Evolutionary conservation across 2,113 vertebrate genomes (phyloP).

Genomic region (Saguinus midas): DNA sequence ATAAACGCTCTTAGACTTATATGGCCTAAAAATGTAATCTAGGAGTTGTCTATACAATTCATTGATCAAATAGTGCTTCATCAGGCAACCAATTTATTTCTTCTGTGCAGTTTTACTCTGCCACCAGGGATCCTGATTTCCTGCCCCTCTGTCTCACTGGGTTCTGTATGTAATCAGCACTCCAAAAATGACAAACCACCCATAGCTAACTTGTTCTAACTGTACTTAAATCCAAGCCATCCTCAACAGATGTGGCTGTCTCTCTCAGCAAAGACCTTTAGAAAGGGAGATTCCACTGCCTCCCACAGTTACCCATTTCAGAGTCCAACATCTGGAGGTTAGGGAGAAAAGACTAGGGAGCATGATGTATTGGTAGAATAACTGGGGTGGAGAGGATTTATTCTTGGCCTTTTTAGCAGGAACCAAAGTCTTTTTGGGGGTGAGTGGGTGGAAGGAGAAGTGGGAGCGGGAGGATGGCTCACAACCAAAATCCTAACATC

Average conservation of each 20-base stretch:
- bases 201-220: slow-evolving; percentile 55
- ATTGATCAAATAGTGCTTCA: slow-evolving; percentile 14
- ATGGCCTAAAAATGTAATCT: neutral
- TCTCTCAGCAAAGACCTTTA: slow-evolving; percentile 42
- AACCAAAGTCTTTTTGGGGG: slow-evolving; percentile 44
- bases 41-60: neutral
- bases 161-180: slow-evolving; percentile 34
- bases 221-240: slow-evolving; percentile 57
- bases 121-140: neutral
- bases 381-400: slow-evolving; percentile 55
- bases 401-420: slow-evolving; percentile 61
- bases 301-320: slow-evolving; percentile 61
- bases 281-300: slow-evolving; percentile 51
- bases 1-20: neutral
- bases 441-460: slow-evolving; percentile 42
- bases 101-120: neutral
- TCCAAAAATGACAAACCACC: slow-evolving; percentile 39
- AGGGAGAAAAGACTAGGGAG: slow-evolving; percentile 50
- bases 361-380: slow-evolving; percentile 49
- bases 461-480: neutral
- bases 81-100: neutral
- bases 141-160: neutral
- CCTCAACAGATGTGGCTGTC: slow-evolving; percentile 17
- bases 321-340: slow-evolving; percentile 65
- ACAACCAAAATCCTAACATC: neutral